A percentile compares a stretch with the other conserved stretches of the same genome.
Evolutionary conservation across 2,888 invertebrate species (phyloP).

Genomic region (Synergus itoensis): DNA sequence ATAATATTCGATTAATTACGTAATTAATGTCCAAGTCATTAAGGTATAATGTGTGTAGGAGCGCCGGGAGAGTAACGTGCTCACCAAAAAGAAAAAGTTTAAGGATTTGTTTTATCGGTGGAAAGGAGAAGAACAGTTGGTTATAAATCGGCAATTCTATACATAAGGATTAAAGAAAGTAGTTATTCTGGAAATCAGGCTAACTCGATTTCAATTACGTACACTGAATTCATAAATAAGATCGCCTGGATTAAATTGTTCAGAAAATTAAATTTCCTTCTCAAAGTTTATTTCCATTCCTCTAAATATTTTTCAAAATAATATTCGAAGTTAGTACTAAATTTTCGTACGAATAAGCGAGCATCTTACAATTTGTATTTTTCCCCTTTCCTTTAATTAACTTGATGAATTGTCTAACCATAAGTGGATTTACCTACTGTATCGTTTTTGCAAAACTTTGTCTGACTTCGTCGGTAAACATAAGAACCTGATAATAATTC

Average conservation of each 20-base stretch:
- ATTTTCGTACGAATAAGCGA: no score
- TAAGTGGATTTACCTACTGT: neutral
- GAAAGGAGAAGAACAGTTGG: slow-evolving; percentile 28
- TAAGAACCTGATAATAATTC: neutral
- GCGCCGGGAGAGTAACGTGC: neutral
- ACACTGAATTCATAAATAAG: neutral
- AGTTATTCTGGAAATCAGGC: neutral
- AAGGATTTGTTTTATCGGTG: slow-evolving; percentile 20
- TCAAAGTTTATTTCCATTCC: neutral
- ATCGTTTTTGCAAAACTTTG: neutral
- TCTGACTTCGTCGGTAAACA: neutral
- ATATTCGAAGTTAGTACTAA: no score
- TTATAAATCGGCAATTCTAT: slow-evolving; percentile 22
- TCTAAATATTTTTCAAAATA: neutral
- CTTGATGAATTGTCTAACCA: neutral
- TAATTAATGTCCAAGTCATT: neutral
- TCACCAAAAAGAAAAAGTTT: slow-evolving; percentile 15
- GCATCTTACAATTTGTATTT: no score
- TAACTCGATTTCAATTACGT: neutral
- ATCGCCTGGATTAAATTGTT: neutral
- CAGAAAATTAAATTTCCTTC: neutral
- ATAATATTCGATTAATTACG: neutral
- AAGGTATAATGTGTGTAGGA: neutral
- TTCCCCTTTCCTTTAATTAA: no score
- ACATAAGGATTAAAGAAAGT: slow-evolving; percentile 13